Evolutionary conservation across 2,888 invertebrate species (phyloP).

Genomic region (Crematogaster levior): DNA sequence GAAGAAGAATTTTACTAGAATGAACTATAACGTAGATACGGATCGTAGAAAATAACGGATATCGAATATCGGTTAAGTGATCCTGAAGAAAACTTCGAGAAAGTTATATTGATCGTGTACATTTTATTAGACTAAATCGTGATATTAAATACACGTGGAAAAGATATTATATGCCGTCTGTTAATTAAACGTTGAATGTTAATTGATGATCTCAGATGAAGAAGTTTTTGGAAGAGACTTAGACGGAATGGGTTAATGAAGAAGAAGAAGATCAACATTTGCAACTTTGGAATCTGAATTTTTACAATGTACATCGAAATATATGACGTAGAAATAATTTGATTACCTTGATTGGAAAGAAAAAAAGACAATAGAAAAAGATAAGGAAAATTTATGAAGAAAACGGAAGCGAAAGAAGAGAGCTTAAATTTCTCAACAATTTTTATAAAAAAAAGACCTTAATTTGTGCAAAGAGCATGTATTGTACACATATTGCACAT

Average conservation of each 20-base stretch:
- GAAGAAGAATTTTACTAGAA: slow-evolving; percentile 5
- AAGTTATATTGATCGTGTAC: not conserved
- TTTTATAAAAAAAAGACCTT: not conserved
- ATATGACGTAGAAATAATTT: slow-evolving; percentile 1
- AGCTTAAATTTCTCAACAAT: not conserved
- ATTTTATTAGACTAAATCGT: slow-evolving; percentile 7
- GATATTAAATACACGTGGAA: not conserved
- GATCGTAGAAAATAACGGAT: slow-evolving; percentile 3
- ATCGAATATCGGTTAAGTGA: not conserved
- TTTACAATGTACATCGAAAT: slow-evolving; percentile 15
- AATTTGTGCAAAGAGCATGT: not conserved
- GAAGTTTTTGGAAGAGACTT: not conserved
- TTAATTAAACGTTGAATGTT: slow-evolving; percentile 6
- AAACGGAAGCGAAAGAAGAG: not conserved
- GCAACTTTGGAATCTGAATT: slow-evolving; percentile 4
- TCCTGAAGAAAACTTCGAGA: slow-evolving; percentile 3
- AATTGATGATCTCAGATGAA: not conserved
- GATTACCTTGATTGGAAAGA: not conserved
- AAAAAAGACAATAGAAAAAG: not conserved
- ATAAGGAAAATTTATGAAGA: not conserved
- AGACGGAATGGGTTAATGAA: not conserved
- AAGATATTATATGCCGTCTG: not conserved
- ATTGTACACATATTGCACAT: not conserved
- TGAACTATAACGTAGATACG: not conserved
- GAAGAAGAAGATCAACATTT: slow-evolving; percentile 1